Conservation (phyloP, 2,113 vertebrate species). For the Chitala chitala region DNA sequence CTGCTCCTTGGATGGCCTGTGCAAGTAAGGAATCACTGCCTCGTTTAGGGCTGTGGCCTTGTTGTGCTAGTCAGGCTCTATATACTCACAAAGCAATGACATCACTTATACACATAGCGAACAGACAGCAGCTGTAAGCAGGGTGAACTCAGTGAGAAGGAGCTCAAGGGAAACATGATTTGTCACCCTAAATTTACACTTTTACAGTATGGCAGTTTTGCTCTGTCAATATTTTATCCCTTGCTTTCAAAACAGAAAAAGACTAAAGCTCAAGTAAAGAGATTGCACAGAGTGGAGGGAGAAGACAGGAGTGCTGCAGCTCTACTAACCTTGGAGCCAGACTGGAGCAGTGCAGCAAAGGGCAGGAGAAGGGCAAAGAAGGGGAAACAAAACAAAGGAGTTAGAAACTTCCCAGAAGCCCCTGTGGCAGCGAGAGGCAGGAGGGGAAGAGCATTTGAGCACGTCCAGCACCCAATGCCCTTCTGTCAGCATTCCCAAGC, state of each 20-base stretch:
- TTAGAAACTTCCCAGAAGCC: neutral
- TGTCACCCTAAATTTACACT: no score
- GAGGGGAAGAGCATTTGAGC: neutral
- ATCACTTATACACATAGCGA: neutral
- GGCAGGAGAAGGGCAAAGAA: slow-evolving; percentile 2
- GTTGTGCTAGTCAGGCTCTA: neutral
- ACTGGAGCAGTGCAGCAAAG: neutral
- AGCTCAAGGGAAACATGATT: no score
- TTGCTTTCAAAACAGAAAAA: no score
- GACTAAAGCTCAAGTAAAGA: neutral
- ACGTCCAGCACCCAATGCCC: neutral
- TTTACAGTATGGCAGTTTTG: no score
- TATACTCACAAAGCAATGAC: neutral
- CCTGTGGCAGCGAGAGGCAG: neutral
- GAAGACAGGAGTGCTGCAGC: neutral
- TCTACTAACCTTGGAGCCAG: slow-evolving; percentile 23
- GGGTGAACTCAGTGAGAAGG: neutral
- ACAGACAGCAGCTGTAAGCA: neutral
- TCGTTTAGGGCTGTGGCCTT: neutral
- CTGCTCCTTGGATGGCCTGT: slow-evolving; percentile 21
- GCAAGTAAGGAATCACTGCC: neutral
- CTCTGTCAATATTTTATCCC: no score
- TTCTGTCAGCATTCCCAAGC: slow-evolving; percentile 20
- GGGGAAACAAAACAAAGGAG: neutral
- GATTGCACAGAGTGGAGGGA: neutral